Evolutionary conservation across 2,113 vertebrate genomes (phyloP).

Genomic region (Platysternon megacephalum): DNA sequence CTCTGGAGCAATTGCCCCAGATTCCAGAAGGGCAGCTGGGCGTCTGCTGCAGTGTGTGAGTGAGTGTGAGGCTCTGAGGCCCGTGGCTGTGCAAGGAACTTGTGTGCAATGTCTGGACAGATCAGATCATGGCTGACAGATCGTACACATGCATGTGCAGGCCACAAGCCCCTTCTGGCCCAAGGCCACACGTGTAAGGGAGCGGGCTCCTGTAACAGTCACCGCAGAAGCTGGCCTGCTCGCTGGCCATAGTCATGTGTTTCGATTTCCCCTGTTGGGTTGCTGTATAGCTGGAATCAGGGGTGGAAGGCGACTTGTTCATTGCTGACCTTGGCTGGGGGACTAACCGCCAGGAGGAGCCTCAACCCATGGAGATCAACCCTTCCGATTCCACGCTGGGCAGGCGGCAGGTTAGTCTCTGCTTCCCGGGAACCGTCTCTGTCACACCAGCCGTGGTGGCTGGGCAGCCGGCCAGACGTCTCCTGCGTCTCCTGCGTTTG

Average conservation of each 20-base stretch:
- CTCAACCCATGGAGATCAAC: accelerated
- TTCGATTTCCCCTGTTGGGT: background rate
- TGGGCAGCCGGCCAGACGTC: background rate
- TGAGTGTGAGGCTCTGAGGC: background rate
- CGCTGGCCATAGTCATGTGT: background rate
- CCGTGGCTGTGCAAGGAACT: background rate
- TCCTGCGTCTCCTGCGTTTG: background rate
- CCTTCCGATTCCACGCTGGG: accelerated
- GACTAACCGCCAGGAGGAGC: accelerated
- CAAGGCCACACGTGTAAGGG: background rate
- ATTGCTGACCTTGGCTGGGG: background rate
- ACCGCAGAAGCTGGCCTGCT: background rate
- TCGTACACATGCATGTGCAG: background rate
- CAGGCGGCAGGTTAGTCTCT: background rate
- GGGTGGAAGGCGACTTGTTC: background rate
- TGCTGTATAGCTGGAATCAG: background rate
- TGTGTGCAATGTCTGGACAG: background rate
- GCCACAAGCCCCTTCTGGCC: background rate
- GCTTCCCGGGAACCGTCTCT: too few relatives aligned
- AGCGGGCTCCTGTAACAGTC: background rate
- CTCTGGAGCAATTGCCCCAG: background rate
- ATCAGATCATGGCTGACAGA: background rate
- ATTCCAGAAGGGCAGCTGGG: background rate
- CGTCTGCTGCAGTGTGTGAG: background rate
- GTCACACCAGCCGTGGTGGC: background rate